Base-by-base conservation (phyloP, 2,113 vertebrate genomes). In the Thalassoma bifasciatum region DNA sequence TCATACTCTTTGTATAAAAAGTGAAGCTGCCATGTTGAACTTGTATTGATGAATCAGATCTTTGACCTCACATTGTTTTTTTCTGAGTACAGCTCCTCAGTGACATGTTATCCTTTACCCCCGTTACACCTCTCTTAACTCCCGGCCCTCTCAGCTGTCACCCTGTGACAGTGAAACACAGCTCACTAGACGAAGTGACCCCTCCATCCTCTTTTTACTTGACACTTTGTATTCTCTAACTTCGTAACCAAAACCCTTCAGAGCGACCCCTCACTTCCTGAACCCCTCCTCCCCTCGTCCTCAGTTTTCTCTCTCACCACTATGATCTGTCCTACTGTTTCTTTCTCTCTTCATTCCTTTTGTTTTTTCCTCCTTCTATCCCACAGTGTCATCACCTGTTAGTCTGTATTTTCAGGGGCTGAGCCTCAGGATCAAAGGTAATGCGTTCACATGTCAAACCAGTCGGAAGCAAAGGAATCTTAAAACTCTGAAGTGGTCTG, bases 181-280 rank as follows among this genome's bases (percentile, higher is more conserved):
- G 67, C 78, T 85, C 74, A 68, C 40, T 49, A 73, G 77, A 86
- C 74, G 65, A 57, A 47, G 26, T 66, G 62, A 82, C 58, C 77
- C 75, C 75, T 82, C 54, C 19, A 23, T 83, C 47, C 62, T 66
- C 58, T 78, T 77, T 21, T 70, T 56, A 64, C 73, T 64, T 82
- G 67, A 80, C 91, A 89, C 88, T 83, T 90, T 92, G 84, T 90
- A 76, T 92, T 91, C 86, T 86, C 75, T 88, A 70, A 81, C 83
- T 62, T 66, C 88, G 90, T 91, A 92, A 93, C 77, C 61, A 72
- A 92, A 93, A 74, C 77, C 84, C 67, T 81, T 37, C 66, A 50
- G 19, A 77, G 69, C 68, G 73, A 86, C 72, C 63, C 67, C 40
- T 84, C 38, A 66, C 80, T 82, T 88, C 86, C 79, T 86, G 74